phyloP scores from a whole-genome alignment of 2,797 vertebrate species.

The Melanotaenia trifasciata region DNA sequence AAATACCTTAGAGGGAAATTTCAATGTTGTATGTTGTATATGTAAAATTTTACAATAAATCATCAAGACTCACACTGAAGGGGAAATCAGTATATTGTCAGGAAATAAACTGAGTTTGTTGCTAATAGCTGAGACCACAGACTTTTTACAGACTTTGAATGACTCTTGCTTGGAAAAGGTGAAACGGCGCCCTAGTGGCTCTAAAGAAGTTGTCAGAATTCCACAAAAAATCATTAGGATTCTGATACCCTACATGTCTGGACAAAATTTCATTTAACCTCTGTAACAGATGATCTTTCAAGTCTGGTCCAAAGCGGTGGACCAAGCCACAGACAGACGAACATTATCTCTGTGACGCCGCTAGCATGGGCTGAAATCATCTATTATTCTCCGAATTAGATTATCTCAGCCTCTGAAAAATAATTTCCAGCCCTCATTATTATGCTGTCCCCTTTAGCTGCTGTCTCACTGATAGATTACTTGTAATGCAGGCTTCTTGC shows the following conservation, averaged over 20 bases:
- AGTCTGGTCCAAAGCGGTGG: constrained; percentile 13
- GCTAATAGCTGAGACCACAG: too few relatives aligned
- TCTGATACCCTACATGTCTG: neutral
- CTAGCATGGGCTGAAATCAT: constrained; percentile 40
- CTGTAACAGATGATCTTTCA: constrained; percentile 6
- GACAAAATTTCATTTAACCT: neutral
- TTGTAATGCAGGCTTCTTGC: constrained; percentile 46
- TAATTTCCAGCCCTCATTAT: constrained; percentile 65
- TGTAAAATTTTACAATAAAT: neutral
- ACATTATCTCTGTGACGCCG: constrained; percentile 3
- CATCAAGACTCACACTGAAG: neutral
- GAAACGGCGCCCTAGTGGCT: neutral
- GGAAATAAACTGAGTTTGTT: neutral
- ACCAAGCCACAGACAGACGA: neutral
- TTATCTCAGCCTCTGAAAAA: constrained; percentile 55
- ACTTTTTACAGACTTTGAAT: neutral
- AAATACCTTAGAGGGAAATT: too few relatives aligned
- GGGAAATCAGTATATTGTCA: neutral
- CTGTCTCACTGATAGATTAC: constrained; percentile 61
- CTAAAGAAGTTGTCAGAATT: neutral
- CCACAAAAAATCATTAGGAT: constrained; percentile 1
- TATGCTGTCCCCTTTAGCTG: constrained; percentile 55
- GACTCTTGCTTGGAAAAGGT: constrained; percentile 2
- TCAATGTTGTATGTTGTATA: too few relatives aligned
- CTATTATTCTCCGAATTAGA: constrained; percentile 55